A percentile compares a stretch with the other conserved stretches of the same genome.
Conservation (phyloP, 2,888 invertebrate genomes). For the Nymphalis polychloros region DNA sequence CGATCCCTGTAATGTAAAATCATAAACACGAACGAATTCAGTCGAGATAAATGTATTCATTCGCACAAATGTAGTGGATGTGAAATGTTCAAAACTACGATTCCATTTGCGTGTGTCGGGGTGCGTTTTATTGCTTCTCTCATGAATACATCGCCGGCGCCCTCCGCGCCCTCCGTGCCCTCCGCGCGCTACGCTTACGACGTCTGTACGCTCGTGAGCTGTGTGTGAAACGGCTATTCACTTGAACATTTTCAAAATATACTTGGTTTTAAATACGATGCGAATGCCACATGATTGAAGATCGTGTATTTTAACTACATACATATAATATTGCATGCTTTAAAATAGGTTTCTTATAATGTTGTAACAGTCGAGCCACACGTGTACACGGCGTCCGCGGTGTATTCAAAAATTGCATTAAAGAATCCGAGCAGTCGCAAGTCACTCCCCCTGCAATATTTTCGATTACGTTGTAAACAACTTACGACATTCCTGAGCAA, state of each 20-base stretch:
- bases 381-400: slow-evolving; percentile 41
- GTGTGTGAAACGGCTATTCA: neutral
- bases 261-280: too few relatives aligned
- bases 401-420: slow-evolving; percentile 57
- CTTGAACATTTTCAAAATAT: too few relatives aligned
- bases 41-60: slow-evolving; percentile 28
- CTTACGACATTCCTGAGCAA: slow-evolving; percentile 61
- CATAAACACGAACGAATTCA: slow-evolving; percentile 1
- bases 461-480: slow-evolving; percentile 74
- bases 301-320: too few relatives aligned
- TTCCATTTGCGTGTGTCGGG: slow-evolving; percentile 16
- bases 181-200: neutral
- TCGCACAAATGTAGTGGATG: slow-evolving; percentile 28
- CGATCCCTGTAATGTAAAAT: slow-evolving; percentile 10
- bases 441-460: slow-evolving; percentile 47
- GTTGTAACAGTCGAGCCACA: neutral
- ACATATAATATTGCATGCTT: too few relatives aligned
- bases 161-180: neutral
- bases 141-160: slow-evolving; percentile 29
- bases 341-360: too few relatives aligned
- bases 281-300: too few relatives aligned
- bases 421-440: slow-evolving; percentile 46
- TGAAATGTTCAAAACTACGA: slow-evolving; percentile 7
- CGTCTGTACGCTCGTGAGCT: neutral
- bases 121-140: slow-evolving; percentile 26